A percentile compares a stretch with the other conserved stretches of the same genome.
Evolutionary conservation across 2,797 vertebrate species (phyloP).

Genomic region (Pelochelys cantorii): DNA sequence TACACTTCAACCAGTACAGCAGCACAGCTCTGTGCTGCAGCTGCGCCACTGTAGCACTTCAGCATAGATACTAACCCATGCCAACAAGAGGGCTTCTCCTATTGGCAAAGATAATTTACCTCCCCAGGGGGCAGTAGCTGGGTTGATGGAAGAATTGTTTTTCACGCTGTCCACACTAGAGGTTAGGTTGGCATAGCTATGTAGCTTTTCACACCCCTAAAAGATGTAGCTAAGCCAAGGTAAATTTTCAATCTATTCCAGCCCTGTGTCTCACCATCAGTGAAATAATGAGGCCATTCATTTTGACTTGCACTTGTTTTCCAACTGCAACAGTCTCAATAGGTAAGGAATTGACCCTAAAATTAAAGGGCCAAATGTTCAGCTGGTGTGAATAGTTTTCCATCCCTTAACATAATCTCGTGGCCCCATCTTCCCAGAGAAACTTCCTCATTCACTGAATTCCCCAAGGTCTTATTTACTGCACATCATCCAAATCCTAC

Average conservation of each 20-base stretch:
- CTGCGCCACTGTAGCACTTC: too few relatives aligned
- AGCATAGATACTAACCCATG: too few relatives aligned
- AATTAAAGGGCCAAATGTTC: background rate
- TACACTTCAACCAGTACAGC: too few relatives aligned
- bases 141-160: too few relatives aligned
- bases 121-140: too few relatives aligned
- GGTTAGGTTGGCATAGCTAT: too few relatives aligned
- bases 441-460: background rate
- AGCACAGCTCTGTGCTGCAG: too few relatives aligned
- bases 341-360: background rate
- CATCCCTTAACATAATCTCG: background rate
- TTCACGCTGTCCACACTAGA: too few relatives aligned
- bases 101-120: too few relatives aligned
- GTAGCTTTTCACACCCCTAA: too few relatives aligned
- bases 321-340: background rate
- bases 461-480: background rate
- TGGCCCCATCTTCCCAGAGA: background rate
- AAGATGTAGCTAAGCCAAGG: too few relatives aligned
- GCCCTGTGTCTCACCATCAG: background rate
- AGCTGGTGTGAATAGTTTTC: background rate
- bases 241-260: background rate
- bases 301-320: background rate
- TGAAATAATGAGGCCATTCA: rapidly evolving
- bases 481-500: background rate
- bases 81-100: too few relatives aligned